Base-by-base conservation (phyloP, 2,113 vertebrate genomes). In the Picathartes gymnocephalus region DNA sequence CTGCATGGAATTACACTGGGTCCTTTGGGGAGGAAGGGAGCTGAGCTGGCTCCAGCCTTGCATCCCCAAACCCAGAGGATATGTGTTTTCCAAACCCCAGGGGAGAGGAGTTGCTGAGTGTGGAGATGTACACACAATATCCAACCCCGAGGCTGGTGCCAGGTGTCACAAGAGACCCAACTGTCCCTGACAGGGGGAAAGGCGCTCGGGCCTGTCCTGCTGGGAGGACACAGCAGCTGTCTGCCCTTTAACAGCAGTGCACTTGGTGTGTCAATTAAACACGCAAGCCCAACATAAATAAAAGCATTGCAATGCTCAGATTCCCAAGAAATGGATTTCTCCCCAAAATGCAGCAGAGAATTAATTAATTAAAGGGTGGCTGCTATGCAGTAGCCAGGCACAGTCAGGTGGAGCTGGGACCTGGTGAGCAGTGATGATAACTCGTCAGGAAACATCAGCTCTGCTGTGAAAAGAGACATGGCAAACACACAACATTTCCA, bases 401-500 rank as follows among this genome's bases (percentile, higher is more conserved):
- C 47, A 77, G 44, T 1, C 42, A n/a, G 31, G 71, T 19, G 33
- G 31, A 45, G 47, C 81, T 71, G 90, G 89, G 86, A 66, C 64
- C 72, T 15, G 51, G 74, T 0, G 25, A 89, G 69, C 64, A n/a
- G 56, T 7, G 72, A 82, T 20, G 53, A 82, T 80, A 80, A 88
- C 79, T 93, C 1, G 3, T 8, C 56, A 71, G 76, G 56, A 96
- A 92, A 71, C 80, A 81, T 54, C 0, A 0, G 15, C 72, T 91
- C 56, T 1, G 7, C 71, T 64, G 31, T 22, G 82, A 74, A 96
- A 66, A 96, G 94, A 92, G 71, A 88, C 81, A 86, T 95, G 92
- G 94, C 92, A 92, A 96, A 91, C 7, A 74, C 83, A 68, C 58
- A 57, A 16, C 68, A 78, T 48, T 91, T 95, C 90, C 71, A 71